Base-by-base conservation (phyloP, 2,113 vertebrate species). In the Rhinogobius similis region DNA sequence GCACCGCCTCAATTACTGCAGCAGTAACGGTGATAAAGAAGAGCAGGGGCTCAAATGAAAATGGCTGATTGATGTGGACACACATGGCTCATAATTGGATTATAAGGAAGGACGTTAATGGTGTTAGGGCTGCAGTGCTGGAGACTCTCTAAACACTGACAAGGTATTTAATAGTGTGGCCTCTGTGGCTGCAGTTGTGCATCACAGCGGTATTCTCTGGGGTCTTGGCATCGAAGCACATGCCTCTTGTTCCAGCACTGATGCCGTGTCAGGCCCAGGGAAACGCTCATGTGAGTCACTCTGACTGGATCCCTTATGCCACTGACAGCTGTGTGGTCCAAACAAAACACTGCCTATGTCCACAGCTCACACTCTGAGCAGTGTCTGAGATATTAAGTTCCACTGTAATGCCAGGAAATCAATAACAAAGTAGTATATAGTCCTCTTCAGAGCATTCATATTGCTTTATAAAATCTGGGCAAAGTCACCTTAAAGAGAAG, bases 21-120 rank as follows among this genome's bases (percentile, higher is more conserved):
- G 82, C 76, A 59, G 80, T 79, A 79, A 82, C 65, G 79, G 79
- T 82, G 87, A 87, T 86, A 81, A 89, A 91, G 85, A 81, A 82
- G 84, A 72, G 59, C 78, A 76, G 70, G 21, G 65, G 82, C 87
- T 87, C 70, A 73, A 78, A 86, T 85, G 82, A 75, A 85, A 85
- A 83, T 73, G 81, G 81, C 86, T 87, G 90, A 91, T 92, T 91
- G 90, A 86, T 90, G 86, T 86, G 85, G 85, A 90, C 87, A 86
- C 85, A 84, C 88, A 88, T 75, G 72, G 68, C 75, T 87, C 77
- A 56, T 88, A 91, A 92, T 89, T 88, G 90, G 89, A 92, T 92
- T 91, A 87, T 85, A 81, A 81, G 75, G 72, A 82, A 82, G 82
- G 61, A 79, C 66, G 66, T 80, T 84, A 86, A 78, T 76, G 72